Evolutionary conservation across 2,113 vertebrate species (phyloP).

Genomic region (Centrocercus urophasianus): DNA sequence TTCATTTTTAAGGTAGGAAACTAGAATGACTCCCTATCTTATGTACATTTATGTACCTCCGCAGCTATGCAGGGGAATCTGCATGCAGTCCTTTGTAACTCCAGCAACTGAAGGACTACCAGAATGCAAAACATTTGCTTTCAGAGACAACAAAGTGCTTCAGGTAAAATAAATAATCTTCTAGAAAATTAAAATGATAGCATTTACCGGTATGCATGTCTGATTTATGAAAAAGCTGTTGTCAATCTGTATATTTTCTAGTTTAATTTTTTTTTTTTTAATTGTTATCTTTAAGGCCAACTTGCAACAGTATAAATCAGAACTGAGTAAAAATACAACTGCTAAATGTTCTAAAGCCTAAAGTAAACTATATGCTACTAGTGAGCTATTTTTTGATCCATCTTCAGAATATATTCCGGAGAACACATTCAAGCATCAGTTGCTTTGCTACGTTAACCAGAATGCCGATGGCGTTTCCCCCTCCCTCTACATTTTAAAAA

Average conservation of each 20-base stretch:
- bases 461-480: background rate
- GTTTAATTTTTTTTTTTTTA: background rate
- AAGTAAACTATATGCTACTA: background rate
- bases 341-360: background rate
- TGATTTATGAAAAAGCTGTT: background rate
- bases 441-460: slow-evolving; percentile 4
- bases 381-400: slow-evolving; percentile 21
- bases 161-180: background rate
- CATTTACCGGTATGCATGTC: background rate
- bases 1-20: background rate
- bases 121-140: background rate
- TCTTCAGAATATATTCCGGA: slow-evolving; percentile 8
- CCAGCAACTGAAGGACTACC: background rate
- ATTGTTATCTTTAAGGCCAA: background rate
- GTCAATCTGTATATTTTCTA: background rate
- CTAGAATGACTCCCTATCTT: background rate
- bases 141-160: background rate
- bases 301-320: background rate
- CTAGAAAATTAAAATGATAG: background rate
- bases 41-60: background rate
- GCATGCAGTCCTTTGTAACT: background rate
- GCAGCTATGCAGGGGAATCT: background rate
- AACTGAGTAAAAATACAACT: background rate
- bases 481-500: background rate
- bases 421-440: background rate